A percentile compares a stretch with the other conserved stretches of the same genome.
These are phyloP conservation scores for Desmodus rotundus DNA, from an alignment of 2,113 vertebrate species.

Conservation along the genomic window DNA sequence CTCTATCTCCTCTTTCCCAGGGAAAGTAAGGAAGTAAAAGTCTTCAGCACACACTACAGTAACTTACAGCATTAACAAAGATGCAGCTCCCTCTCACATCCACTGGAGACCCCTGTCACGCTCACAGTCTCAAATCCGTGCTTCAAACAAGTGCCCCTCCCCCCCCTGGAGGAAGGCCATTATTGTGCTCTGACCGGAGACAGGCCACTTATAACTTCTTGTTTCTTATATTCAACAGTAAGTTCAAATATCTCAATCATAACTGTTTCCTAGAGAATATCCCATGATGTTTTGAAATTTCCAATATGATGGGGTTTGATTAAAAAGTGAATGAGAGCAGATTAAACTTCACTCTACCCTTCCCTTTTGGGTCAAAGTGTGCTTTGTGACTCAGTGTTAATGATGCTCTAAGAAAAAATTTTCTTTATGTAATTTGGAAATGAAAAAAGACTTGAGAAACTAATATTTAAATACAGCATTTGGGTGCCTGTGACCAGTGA, in stretches of 20 bases:
- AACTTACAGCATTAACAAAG: neutral
- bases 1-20: neutral
- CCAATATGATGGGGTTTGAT: neutral
- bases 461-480: neutral
- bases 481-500: neutral
- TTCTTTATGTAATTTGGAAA: neutral
- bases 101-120: neutral
- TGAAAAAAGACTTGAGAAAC: neutral
- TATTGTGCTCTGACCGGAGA: neutral
- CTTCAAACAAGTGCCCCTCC: neutral
- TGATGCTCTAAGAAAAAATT: neutral
- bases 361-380: neutral
- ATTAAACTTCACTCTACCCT: neutral
- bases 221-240: neutral
- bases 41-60: neutral
- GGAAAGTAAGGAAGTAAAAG: neutral
- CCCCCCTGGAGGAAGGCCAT: neutral
- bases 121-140: neutral
- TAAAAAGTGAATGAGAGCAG: neutral
- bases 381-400: neutral
- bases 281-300: neutral
- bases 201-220: neutral
- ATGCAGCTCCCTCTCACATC: neutral
- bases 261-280: conserved; percentile 22
- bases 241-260: conserved; percentile 1